phyloP scores from a whole-genome alignment of 1,140 invertebrate species.

The Daktulosphaira vitifoliae region DNA sequence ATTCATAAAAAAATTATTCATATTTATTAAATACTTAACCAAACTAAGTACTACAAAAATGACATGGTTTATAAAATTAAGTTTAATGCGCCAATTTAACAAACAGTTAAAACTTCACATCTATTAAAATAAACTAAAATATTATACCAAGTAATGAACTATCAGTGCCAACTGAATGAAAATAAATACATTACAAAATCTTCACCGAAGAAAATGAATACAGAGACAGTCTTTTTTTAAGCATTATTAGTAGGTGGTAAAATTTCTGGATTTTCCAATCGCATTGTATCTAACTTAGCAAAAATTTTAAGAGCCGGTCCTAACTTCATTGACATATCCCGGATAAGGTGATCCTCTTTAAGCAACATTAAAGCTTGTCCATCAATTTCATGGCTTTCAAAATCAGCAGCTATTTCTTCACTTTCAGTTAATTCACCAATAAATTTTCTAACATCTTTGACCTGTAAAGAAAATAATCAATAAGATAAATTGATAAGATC shows the following conservation, averaged over 20 bases:
- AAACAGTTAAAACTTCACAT: too few species aligned
- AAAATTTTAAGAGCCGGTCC: conserved; percentile 93
- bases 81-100: too few species aligned
- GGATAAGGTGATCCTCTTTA: conserved; percentile 92
- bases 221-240: background rate
- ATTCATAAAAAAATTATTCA: too few species aligned
- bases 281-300: conserved; percentile 69
- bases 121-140: too few species aligned
- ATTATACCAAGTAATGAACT: too few species aligned
- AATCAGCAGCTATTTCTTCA: conserved; percentile 88
- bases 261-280: conserved; percentile 47
- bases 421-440: conserved; percentile 60
- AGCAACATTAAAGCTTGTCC: conserved; percentile 86
- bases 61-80: too few species aligned
- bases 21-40: too few species aligned
- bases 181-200: too few species aligned
- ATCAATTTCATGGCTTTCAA: conserved; percentile 90
- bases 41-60: too few species aligned
- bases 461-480: conserved; percentile 35
- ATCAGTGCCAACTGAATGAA: too few species aligned
- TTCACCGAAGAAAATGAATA: too few species aligned
- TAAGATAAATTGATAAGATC: background rate
- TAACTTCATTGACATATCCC: conserved; percentile 88
- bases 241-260: conserved; percentile 10
- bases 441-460: conserved; percentile 41